Conservation (phyloP, 2,113 vertebrate genomes). For the Microcebus ravelobensis region DNA sequence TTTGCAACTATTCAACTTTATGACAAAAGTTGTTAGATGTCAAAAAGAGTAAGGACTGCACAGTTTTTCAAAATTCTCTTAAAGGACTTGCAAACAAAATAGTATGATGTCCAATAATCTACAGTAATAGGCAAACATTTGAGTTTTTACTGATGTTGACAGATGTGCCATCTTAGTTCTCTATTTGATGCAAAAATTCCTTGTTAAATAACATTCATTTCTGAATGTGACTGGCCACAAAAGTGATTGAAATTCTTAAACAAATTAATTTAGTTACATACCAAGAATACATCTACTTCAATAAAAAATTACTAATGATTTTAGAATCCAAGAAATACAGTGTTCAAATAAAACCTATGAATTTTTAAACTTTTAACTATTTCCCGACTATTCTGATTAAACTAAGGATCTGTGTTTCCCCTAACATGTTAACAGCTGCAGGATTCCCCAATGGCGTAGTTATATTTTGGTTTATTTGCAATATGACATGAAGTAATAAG, state of each 20-base stretch:
- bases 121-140: not conserved
- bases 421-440: not conserved
- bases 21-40: not conserved
- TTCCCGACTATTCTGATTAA: not conserved
- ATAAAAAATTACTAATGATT: not conserved
- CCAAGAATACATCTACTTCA: not conserved
- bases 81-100: not conserved
- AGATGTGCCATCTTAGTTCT: not conserved
- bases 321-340: not conserved
- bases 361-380: conserved; percentile 17
- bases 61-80: conserved; percentile 30
- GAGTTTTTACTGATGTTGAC: not conserved
- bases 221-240: not conserved
- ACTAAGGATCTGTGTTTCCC: not conserved
- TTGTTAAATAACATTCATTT: not conserved
- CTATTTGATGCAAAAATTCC: not conserved
- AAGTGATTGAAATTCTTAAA: conserved; percentile 25
- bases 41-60: not conserved
- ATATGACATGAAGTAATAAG: not conserved
- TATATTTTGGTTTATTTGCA: not conserved
- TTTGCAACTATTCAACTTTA: not conserved
- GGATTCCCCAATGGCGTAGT: not conserved
- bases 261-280: not conserved
- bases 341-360: not conserved
- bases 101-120: not conserved